Percentiles rank a stretch among this genome's conserved stretches.
Conservation (phyloP, 2,888 invertebrate species). For the Chloroclysta siterata region DNA sequence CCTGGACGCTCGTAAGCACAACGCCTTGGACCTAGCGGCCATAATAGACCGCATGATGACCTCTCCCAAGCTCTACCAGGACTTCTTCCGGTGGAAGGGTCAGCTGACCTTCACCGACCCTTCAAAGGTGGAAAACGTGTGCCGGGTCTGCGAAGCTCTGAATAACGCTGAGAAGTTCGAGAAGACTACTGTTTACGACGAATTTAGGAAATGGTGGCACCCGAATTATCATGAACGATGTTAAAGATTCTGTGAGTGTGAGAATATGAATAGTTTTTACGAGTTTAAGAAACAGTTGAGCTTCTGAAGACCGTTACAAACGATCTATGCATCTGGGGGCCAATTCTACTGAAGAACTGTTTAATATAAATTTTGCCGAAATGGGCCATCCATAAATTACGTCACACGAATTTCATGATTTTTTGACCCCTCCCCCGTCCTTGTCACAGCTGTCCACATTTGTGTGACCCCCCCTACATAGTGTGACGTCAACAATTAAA, state of each 20-base stretch:
- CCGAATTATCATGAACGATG: constrained; percentile 49
- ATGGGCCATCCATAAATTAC: too few species aligned
- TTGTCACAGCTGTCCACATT: too few species aligned
- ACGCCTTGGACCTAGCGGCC: constrained; percentile 52
- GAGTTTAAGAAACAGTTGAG: too few species aligned
- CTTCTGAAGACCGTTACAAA: too few species aligned
- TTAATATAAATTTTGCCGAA: too few species aligned
- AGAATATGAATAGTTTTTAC: too few species aligned
- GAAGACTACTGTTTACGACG: constrained; percentile 42
- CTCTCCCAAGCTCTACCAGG: constrained; percentile 53
- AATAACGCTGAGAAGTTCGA: constrained; percentile 49
- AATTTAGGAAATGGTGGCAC: constrained; percentile 69
- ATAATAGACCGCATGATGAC: constrained; percentile 56
- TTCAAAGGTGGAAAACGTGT: constrained; percentile 53
- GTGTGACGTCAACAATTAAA: too few species aligned
- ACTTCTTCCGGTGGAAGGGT: constrained; percentile 64
- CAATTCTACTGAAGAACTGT: too few species aligned
- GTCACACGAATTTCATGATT: too few species aligned
- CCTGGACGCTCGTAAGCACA: constrained; percentile 55
- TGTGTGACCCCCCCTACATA: too few species aligned
- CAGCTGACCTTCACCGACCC: constrained; percentile 58
- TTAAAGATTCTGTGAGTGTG: neutral
- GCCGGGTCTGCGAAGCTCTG: constrained; percentile 62
- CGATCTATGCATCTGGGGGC: too few species aligned
- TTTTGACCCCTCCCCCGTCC: too few species aligned